Evolutionary conservation across 2,113 vertebrate genomes (phyloP), one percentile per base, ranked within the genome.

Genomic region (Baryphthengus martii): DNA sequence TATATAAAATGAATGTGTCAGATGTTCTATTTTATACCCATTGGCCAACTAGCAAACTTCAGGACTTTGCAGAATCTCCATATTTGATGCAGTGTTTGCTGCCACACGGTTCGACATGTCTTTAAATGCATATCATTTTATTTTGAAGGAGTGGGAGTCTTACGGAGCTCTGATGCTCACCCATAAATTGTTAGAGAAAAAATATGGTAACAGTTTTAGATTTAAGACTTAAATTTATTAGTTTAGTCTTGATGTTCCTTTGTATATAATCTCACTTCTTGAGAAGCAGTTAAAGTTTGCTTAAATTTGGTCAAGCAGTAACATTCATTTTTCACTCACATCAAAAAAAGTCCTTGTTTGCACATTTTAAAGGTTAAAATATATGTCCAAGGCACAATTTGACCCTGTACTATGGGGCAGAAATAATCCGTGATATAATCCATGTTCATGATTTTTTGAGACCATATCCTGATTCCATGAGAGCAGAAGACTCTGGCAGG

Each of bases 161-260:
- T 13, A 58, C 17, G 9, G 17, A 49, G 13, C 7, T 39, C 11
- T 3, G 3, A 58, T 45, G 28, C 7, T 91, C 21, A 82, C 5
- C 44, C 15, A 58, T 31, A 87, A 58, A 5, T 12, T 56, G 9
- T 49, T 0, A 66, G 20, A 85, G 28, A 52, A 63, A 86, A 88
- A 20, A 5, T 0, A 47, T 9, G 0, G 37, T 16, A 80, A 9
- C 2, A n/a, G 2, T 24, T 73, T 72, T 67, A 68, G 15, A 49
- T 35, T 56, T 56, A 62, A 55, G 3, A 67, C 3, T 77, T 56
- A 25, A 39, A 58, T 58, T 9, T 49, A 49, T 77, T 42, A 4
- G 4, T 80, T 78, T 72, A 19, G 7, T 52, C 76, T 44, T 78
- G 6, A 66, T 88, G 2, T 6, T 56, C 10, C 13, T 49, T 66